phyloP scores from a whole-genome alignment of 2,113 vertebrate genomes.

The Odocoileus hemionus region DNA sequence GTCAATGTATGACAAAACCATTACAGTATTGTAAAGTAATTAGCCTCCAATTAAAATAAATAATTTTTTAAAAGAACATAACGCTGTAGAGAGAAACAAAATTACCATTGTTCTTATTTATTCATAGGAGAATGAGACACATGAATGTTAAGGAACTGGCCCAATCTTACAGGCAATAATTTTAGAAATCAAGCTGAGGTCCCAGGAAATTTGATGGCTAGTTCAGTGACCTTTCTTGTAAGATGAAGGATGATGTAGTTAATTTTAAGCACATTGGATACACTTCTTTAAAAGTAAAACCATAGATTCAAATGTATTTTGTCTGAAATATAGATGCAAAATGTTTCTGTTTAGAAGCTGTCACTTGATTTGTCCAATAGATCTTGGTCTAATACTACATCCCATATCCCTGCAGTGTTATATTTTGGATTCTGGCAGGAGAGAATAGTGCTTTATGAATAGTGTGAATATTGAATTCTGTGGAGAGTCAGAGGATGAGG shows the following conservation, averaged over 20 bases:
- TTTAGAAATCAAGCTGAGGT: constrained; percentile 7
- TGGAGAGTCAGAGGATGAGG: neutral
- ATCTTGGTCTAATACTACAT: neutral
- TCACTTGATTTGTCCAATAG: neutral
- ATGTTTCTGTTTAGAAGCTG: neutral
- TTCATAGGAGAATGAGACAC: neutral
- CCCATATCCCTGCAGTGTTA: neutral
- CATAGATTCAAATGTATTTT: neutral
- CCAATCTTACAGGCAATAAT: neutral
- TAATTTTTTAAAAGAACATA: neutral
- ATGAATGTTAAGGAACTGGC: neutral
- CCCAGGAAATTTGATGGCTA: neutral
- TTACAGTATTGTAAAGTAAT: neutral
- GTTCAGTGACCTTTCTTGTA: neutral
- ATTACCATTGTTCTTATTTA: neutral
- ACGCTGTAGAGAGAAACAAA: neutral
- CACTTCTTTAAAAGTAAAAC: constrained; percentile 13
- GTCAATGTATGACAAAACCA: neutral
- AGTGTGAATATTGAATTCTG: neutral
- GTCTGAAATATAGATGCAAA: neutral
- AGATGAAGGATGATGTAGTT: neutral
- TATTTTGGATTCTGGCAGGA: neutral
- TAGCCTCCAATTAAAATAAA: neutral
- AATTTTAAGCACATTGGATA: neutral
- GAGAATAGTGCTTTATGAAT: neutral